phyloP scores from a whole-genome alignment of 1,140 invertebrate species.

The Nixonia krombeini region DNA sequence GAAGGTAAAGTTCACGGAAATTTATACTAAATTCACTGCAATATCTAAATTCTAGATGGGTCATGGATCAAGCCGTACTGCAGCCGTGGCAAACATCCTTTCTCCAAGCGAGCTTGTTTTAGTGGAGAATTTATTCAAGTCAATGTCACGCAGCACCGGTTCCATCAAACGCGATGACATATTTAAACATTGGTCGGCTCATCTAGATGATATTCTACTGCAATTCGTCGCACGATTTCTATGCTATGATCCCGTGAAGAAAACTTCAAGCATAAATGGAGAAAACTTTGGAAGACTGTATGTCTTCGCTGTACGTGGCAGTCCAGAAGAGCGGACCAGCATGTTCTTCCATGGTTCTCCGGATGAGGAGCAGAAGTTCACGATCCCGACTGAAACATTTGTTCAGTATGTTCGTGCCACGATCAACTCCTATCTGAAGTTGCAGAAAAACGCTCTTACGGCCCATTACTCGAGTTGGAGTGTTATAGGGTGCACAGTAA shows the following conservation, averaged over 20 bases:
- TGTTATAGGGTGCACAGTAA: constrained; percentile 67
- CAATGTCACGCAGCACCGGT: constrained; percentile 69
- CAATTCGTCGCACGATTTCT: constrained; percentile 67
- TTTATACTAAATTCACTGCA: too few species aligned
- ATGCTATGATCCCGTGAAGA: constrained; percentile 67
- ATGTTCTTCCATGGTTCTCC: constrained; percentile 61
- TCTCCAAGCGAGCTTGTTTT: constrained; percentile 65
- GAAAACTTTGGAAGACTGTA: constrained; percentile 67
- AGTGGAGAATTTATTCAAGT: constrained; percentile 69
- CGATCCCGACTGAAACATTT: constrained; percentile 59
- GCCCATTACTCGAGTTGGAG: constrained; percentile 63
- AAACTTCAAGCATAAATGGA: constrained; percentile 63
- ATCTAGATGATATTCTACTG: constrained; percentile 63
- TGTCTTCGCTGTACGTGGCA: constrained; percentile 65
- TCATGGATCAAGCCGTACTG: constrained; percentile 66
- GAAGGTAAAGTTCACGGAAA: too few species aligned
- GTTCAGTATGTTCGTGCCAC: constrained; percentile 66
- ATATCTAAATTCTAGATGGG: constrained; percentile 70
- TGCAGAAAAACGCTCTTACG: constrained; percentile 65
- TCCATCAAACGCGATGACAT: constrained; percentile 70
- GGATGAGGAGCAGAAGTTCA: constrained; percentile 64
- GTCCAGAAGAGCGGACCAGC: constrained; percentile 60
- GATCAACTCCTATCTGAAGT: constrained; percentile 66
- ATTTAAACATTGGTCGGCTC: constrained; percentile 68
- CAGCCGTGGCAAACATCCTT: constrained; percentile 64